phyloP scores from a whole-genome alignment of 2,888 invertebrate genomes.

The Drepanosiphum platanoidis region DNA sequence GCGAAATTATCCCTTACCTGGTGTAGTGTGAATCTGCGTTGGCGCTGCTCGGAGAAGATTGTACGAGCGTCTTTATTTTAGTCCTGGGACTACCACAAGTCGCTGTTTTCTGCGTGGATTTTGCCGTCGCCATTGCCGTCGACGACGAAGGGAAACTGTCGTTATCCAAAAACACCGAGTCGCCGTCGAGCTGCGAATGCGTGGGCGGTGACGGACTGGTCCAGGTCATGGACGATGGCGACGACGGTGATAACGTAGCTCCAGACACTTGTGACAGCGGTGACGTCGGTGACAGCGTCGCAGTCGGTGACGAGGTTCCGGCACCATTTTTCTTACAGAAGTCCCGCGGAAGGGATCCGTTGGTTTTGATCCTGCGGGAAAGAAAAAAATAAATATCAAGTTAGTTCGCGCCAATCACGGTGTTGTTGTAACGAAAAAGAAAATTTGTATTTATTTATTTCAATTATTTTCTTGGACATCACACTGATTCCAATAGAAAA shows the following conservation, averaged over 20 bases:
- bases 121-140: neutral
- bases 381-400: neutral
- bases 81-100: constrained; percentile 69
- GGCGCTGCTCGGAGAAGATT: neutral
- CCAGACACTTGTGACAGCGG: neutral
- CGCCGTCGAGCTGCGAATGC: neutral
- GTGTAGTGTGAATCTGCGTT: neutral
- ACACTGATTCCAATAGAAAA: too few relatives aligned
- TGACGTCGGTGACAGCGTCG: constrained; percentile 1
- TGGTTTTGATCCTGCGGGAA: constrained; percentile 77
- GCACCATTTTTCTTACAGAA: constrained; percentile 67
- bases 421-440: too few relatives aligned
- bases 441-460: too few relatives aligned
- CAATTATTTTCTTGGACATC: neutral
- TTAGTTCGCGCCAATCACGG: too few relatives aligned
- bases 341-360: constrained; percentile 85
- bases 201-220: neutral
- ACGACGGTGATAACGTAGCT: neutral
- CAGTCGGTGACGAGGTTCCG: neutral
- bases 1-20: too few relatives aligned
- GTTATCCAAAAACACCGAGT: constrained; percentile 22
- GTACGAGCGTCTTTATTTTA: constrained; percentile 71
- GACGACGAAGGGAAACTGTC: neutral
- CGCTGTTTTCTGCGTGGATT: neutral
- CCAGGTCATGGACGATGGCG: constrained; percentile 2